phyloP scores from a whole-genome alignment of 2,888 invertebrate species.

The Drosophila nr. perissopoda region DNA sequence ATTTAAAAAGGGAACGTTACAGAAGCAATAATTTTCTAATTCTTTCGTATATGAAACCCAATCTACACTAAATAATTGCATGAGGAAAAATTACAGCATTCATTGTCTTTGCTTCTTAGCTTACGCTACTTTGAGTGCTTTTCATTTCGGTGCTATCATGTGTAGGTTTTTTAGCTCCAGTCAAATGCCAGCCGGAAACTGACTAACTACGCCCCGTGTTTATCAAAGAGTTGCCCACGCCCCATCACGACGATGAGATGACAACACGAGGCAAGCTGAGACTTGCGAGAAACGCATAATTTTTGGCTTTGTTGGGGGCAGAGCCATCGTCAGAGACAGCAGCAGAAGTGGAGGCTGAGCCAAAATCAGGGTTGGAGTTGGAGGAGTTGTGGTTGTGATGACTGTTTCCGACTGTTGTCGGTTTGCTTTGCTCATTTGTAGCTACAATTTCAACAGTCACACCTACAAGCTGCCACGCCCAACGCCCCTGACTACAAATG shows the following conservation, averaged over 20 bases:
- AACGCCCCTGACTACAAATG: slow-evolving; percentile 44
- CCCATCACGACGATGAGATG: slow-evolving; percentile 39
- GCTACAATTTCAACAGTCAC: slow-evolving; percentile 70
- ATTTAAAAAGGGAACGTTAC: not conserved
- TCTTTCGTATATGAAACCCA: not conserved
- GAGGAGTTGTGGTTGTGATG: slow-evolving; percentile 23
- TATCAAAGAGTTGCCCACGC: slow-evolving; percentile 51
- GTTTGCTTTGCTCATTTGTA: slow-evolving; percentile 61
- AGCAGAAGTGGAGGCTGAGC: not conserved
- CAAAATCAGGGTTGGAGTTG: not conserved
- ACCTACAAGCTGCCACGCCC: slow-evolving; percentile 58
- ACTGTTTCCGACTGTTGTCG: slow-evolving; percentile 52
- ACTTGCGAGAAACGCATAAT: slow-evolving; percentile 45
- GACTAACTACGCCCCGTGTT: slow-evolving; percentile 48
- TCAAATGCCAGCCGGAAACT: slow-evolving; percentile 49
- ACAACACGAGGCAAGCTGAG: slow-evolving; percentile 24
- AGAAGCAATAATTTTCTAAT: not conserved
- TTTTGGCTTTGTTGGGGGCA: slow-evolving; percentile 21
- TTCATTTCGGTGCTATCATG: slow-evolving; percentile 9
- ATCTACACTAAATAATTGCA: not conserved
- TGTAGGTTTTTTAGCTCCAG: slow-evolving; percentile 10
- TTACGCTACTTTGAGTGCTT: not conserved
- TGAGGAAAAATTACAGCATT: not conserved
- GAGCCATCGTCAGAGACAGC: not conserved
- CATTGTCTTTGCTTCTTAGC: slow-evolving; percentile 2